phyloP scores from a whole-genome alignment of 2,797 vertebrate species.

The Paguma larvata region DNA sequence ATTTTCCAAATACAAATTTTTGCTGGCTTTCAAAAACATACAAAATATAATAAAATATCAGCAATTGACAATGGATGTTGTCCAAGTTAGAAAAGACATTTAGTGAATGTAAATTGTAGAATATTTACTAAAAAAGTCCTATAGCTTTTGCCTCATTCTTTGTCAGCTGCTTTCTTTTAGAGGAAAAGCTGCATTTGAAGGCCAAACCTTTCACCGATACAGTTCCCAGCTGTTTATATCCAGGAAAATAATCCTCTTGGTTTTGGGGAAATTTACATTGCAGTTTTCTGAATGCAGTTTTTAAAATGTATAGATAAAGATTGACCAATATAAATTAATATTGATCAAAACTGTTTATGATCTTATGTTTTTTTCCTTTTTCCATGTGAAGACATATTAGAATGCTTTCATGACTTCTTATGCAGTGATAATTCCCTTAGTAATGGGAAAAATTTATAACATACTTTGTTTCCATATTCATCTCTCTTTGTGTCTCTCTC shows the following conservation, averaged over 20 bases:
- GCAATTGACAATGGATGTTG: neutral
- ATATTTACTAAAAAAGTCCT: neutral
- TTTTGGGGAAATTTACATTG: neutral
- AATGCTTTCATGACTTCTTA: neutral
- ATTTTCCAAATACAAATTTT: neutral
- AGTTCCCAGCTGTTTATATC: neutral
- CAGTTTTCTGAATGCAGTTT: conserved; percentile 3
- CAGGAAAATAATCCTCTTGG: neutral
- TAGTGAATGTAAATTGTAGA: neutral
- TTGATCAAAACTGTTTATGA: neutral
- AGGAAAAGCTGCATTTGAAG: conserved; percentile 26
- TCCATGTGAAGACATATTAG: neutral
- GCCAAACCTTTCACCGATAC: neutral
- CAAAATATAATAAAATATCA: neutral
- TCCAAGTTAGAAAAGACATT: neutral
- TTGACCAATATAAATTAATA: neutral
- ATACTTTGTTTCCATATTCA: neutral
- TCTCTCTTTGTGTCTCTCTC: neutral
- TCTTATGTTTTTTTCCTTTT: neutral
- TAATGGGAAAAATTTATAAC: neutral
- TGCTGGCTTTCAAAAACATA: neutral
- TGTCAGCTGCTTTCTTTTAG: neutral
- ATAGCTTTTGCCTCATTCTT: neutral
- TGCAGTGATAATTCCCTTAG: neutral
- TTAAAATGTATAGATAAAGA: neutral